A percentile compares a stretch with the other conserved stretches of the same genome.
Conservation (phyloP, 2,113 vertebrate genomes). For the Chunga burmeisteri region DNA sequence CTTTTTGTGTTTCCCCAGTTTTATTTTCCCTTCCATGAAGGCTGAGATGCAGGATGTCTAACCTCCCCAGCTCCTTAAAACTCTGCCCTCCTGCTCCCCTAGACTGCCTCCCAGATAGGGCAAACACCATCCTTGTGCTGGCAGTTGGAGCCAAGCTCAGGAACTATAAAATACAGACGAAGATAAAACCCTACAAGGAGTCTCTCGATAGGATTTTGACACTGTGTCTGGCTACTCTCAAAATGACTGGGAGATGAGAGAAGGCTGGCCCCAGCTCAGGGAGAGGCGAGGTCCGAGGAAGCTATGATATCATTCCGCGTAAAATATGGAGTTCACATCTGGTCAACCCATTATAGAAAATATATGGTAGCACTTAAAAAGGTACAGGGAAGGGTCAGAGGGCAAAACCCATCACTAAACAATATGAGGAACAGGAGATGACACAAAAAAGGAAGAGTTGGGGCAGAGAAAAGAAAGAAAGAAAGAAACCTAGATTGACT, state of each 20-base stretch:
- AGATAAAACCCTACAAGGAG: not conserved
- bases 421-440: not conserved
- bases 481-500: constrained; percentile 35
- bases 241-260: constrained; percentile 20
- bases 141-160: not conserved
- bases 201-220: not conserved
- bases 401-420: constrained; percentile 32
- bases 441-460: not conserved
- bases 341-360: constrained; percentile 62
- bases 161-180: not conserved
- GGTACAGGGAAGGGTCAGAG: constrained; percentile 38
- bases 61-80: not conserved
- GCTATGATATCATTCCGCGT: constrained; percentile 59
- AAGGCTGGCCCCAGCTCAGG: not conserved
- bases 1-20: not conserved
- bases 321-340: constrained; percentile 62
- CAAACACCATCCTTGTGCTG: not conserved
- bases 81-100: accelerated
- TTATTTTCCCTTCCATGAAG: not conserved
- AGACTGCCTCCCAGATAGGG: accelerated
- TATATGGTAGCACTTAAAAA: constrained; percentile 61
- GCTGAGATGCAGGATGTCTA: not conserved
- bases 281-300: constrained; percentile 38
- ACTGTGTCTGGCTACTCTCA: not conserved
- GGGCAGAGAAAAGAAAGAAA: not conserved